Conservation (phyloP, 2,888 invertebrate species). For the Heteropelma amictum region DNA sequence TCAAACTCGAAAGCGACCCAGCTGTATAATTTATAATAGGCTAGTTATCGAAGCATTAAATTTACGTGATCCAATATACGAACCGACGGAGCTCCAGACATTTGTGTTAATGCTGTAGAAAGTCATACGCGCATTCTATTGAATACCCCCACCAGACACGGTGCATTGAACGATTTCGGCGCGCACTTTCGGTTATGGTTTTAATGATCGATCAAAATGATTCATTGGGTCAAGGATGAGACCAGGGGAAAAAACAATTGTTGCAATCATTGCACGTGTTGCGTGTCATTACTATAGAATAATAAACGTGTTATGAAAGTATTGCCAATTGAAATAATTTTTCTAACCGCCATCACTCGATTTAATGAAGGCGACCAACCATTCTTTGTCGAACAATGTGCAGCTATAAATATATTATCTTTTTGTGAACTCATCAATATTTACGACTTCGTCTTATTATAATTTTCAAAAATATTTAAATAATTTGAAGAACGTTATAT, state of each 20-base stretch:
- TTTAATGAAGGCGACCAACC: too few species aligned
- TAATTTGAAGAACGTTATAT: too few species aligned
- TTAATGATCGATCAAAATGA: neutral
- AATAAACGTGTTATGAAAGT: too few species aligned
- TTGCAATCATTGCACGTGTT: neutral
- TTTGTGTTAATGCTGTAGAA: slow-evolving; percentile 37
- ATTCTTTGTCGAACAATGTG: too few species aligned
- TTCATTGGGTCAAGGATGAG: neutral
- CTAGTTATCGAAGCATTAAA: neutral
- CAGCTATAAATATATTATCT: too few species aligned
- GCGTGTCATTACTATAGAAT: neutral
- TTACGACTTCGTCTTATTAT: too few species aligned
- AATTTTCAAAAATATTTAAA: too few species aligned
- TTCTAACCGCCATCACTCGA: too few species aligned
- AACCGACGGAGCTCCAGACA: neutral
- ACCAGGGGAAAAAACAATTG: neutral
- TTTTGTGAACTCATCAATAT: too few species aligned
- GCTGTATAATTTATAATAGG: neutral
- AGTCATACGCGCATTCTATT: slow-evolving; percentile 16
- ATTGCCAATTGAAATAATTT: too few species aligned
- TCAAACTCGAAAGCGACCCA: neutral
- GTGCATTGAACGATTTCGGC: slow-evolving; percentile 6
- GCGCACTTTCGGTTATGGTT: neutral
- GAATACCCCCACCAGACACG: neutral
- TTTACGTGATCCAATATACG: slow-evolving; percentile 12